phyloP scores from a whole-genome alignment of 2,113 vertebrate species.

The Acinonyx jubatus region DNA sequence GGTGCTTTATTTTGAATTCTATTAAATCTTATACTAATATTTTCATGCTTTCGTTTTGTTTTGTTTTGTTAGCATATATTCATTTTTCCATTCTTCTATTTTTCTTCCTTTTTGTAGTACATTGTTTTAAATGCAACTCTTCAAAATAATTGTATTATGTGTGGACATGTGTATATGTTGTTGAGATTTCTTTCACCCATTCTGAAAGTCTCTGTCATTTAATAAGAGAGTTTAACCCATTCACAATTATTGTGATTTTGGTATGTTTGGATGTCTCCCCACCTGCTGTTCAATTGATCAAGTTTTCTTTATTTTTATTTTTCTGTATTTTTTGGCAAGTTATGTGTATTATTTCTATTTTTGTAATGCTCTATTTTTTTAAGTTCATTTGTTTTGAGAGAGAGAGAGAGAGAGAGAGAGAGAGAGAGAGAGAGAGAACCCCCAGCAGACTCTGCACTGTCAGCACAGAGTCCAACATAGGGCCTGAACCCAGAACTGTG shows the following conservation, averaged over 20 bases:
- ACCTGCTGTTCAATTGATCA: conserved; percentile 23
- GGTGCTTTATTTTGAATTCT: conserved; percentile 52
- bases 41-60: background rate
- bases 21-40: conserved; percentile 40
- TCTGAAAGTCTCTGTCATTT: conserved; percentile 48
- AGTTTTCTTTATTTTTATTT: conserved; percentile 45
- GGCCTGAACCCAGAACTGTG: too few species aligned
- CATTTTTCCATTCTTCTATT: conserved; percentile 43
- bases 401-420: too few species aligned
- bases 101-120: background rate
- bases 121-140: background rate
- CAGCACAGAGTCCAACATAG: too few species aligned
- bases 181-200: background rate
- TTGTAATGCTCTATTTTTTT: background rate
- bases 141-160: conserved; percentile 2
- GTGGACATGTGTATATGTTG: background rate
- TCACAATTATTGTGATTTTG: conserved; percentile 55
- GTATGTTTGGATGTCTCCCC: conserved; percentile 2
- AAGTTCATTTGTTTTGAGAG: too few species aligned
- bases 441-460: too few species aligned
- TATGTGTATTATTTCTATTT: conserved; percentile 42
- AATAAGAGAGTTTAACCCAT: conserved; percentile 43
- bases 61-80: conserved; percentile 45
- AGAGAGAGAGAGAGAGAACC: too few species aligned
- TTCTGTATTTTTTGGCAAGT: conserved; percentile 5